Evolutionary conservation across 2,888 invertebrate genomes (phyloP), one percentile per base, ranked within the genome.

Genomic region (Chloroclysta siterata): DNA sequence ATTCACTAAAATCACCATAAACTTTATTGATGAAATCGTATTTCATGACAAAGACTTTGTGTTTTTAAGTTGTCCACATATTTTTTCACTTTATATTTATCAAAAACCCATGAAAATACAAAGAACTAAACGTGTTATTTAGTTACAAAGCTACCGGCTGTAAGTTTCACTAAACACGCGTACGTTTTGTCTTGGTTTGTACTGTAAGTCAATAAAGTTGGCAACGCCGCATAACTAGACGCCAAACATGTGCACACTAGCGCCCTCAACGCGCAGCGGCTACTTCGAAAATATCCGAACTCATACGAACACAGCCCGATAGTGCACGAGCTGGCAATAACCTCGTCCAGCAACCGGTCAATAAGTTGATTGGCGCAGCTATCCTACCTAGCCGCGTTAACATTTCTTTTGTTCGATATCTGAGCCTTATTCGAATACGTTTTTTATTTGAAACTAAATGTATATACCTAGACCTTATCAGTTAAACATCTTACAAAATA

Each of bases 251-350:
- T 87, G 88, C 83, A 87, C 90, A 82, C 85, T 77, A 85, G 93
- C 93, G 93, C 93, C 93, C 92, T 82, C 93, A 89, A 90, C 93
- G 89, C 93, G 92, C 93, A 93, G 91, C 90, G 93, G 92, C 80
- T 80, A 79, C 78, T 81, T 81, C 77, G 75, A 81, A 84, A 88
- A 87, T 80, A 78, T 80, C 80, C 85, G 81, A 85, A 83, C 74
- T 69, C 79, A 80, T 75, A 83, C 90, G 91, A 89, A 87, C 80
- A 79, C 81, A 78, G 80, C 78, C 82, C 88, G 90, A 90, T 79
- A 77, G 70, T 85, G 87, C 88, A 88, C 90, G 89, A 90, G 87
- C 86, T 83, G 88, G 90, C 89, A 88, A 91, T 92, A 87, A 85
- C 81, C 85, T 78, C 85, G 90, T 89, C 89, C 90, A 85, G 80